Evolutionary conservation across 1,140 invertebrate species (phyloP).

Genomic region (Ctenoplectra terminalis): DNA sequence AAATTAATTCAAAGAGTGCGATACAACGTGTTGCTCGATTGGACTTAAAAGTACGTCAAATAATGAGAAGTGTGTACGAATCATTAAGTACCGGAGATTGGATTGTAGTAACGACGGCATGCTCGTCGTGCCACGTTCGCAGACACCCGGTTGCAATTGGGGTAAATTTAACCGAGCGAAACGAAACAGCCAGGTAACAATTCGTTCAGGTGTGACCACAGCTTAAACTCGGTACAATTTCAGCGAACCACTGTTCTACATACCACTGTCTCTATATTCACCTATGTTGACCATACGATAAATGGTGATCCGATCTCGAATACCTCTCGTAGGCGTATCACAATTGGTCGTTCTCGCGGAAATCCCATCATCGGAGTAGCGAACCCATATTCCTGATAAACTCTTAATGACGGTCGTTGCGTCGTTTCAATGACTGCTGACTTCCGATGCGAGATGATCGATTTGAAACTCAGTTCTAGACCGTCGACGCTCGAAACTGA

Average conservation of each 20-base stretch:
- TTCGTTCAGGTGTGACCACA: constrained; percentile 52
- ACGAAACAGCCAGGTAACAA: constrained; percentile 45
- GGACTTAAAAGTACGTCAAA: background rate
- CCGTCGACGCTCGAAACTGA: background rate
- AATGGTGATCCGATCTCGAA: constrained; percentile 58
- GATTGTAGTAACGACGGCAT: background rate
- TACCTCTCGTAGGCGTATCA: constrained; percentile 38
- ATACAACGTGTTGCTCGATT: background rate
- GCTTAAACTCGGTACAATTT: constrained; percentile 60
- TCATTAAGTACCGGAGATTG: constrained; percentile 24
- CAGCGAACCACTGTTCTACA: constrained; percentile 27
- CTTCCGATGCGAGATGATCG: background rate
- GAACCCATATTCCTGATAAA: constrained; percentile 21
- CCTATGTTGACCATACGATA: constrained; percentile 47
- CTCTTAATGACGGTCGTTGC: background rate
- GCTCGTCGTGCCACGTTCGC: background rate
- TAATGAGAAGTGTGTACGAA: constrained; percentile 15
- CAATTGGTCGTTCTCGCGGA: constrained; percentile 13
- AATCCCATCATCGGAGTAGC: constrained; percentile 50
- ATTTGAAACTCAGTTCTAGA: background rate
- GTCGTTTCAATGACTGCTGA: constrained; percentile 2
- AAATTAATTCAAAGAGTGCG: background rate
- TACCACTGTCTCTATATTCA: background rate
- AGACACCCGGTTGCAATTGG: constrained; percentile 56
- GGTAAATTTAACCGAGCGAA: constrained; percentile 55